Evolutionary conservation across 2,113 vertebrate species (phyloP), one percentile per base, ranked within the genome.

Genomic region (Cromileptes altivelis): DNA sequence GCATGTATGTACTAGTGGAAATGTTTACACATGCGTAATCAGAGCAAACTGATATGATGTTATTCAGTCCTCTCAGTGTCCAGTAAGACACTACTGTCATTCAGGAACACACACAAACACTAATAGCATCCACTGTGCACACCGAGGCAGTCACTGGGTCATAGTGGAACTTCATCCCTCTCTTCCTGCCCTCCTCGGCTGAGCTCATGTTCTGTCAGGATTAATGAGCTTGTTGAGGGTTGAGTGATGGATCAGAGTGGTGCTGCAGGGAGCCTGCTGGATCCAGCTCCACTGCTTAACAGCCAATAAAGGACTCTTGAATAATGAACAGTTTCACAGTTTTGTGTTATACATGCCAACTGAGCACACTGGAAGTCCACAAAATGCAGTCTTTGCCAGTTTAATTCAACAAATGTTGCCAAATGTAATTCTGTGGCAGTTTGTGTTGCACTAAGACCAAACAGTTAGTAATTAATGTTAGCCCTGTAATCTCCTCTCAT

Each of bases 171-270:
- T 79, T 61, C 49, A 67, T 71, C 49, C 49, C 17, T 56, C 15
- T 49, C 37, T 69, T 68, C 15, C 60, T 82, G 45, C 71, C 67
- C 9, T 79, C 42, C 70, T 64, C 3, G 11, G 45, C 78, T 81
- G 45, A 78, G 69, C 78, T 84, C 40, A 70, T 78, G 81, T 81
- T 81, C 87, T 89, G 81, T 86, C 87, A 89, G 70, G 65, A 78
- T 85, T 86, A 86, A 89, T 89, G 84, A 89, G 73, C 73, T 81
- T 61, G 73, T 55, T 80, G 58, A 86, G 56, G 60, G 52, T 71
- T 89, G 87, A 84, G 68, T 86, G 87, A 89, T 84, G 73, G 80
- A 85, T 80, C 80, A 61, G 76, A 78, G 64, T 13, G 42, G 58
- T 74, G 67, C 71, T 63, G 72, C 60, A 79, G 75, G 71, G 49